Evolutionary conservation across 2,888 invertebrate species (phyloP).

Genomic region (Lordiphosa andalusiaca): DNA sequence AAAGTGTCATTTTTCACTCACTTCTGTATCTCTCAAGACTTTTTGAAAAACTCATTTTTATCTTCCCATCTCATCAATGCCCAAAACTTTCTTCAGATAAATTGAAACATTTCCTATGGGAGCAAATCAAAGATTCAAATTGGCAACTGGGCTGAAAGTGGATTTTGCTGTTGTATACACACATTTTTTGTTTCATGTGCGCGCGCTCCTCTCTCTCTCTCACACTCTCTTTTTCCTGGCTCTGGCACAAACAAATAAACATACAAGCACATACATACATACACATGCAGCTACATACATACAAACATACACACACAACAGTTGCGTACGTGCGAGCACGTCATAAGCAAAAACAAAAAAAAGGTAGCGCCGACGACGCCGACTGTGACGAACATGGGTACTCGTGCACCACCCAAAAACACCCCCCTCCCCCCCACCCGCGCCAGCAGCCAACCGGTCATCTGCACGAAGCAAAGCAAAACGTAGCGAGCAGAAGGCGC

Average conservation of each 20-base stretch:
- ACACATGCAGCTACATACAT: conserved; percentile 9
- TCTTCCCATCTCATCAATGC: no score
- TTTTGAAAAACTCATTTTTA: no score
- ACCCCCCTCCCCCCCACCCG: not conserved
- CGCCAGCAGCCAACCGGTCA: no score
- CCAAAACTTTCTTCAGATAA: no score
- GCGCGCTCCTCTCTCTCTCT: not conserved
- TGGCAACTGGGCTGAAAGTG: no score
- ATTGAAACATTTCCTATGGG: no score
- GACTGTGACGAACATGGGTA: conserved; percentile 32
- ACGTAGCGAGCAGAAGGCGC: no score
- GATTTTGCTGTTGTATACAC: no score
- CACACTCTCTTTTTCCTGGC: conserved; percentile 1
- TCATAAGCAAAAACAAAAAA: conserved; percentile 63
- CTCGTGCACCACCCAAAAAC: conserved; percentile 9
- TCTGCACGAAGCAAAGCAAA: no score
- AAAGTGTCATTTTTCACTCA: no score
- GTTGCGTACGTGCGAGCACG: conserved; percentile 67
- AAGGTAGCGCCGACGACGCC: conserved; percentile 33
- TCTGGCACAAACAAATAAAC: conserved; percentile 3
- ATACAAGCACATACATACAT: conserved; percentile 6
- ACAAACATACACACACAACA: conserved; percentile 38
- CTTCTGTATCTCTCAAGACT: no score
- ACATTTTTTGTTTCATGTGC: not conserved
- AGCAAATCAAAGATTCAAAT: no score